phyloP scores from a whole-genome alignment of 2,888 invertebrate species.

The Heliconius aoede region DNA sequence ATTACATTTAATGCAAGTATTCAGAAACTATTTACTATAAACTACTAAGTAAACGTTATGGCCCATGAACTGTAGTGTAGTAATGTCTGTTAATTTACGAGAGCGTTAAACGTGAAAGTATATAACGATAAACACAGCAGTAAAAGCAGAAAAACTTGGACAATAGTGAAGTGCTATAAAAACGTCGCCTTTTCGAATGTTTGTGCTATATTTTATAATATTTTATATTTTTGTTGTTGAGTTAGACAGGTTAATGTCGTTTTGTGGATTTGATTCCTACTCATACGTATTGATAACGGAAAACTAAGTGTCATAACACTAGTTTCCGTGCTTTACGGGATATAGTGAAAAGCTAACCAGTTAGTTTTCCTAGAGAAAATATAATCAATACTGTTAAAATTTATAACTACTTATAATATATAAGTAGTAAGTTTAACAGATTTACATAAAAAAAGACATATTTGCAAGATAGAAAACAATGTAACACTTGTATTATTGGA shows the following conservation, averaged over 20 bases:
- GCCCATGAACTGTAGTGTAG: constrained; percentile 30
- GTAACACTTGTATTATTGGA: constrained; percentile 9
- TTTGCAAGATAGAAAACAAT: neutral
- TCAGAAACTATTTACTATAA: constrained; percentile 16
- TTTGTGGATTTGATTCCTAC: no score
- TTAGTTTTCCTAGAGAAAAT: no score
- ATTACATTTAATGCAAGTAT: constrained; percentile 7
- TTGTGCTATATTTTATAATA: neutral
- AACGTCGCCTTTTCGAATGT: neutral
- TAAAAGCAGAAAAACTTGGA: constrained; percentile 35
- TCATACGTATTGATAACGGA: neutral
- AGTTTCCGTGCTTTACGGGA: neutral
- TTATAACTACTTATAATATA: no score
- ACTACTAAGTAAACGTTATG: constrained; percentile 21
- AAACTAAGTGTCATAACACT: no score
- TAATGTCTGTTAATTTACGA: constrained; percentile 40
- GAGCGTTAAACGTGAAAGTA: constrained; percentile 39
- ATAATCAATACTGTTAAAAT: no score
- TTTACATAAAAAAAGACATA: neutral
- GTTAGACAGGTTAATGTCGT: no score
- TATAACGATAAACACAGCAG: constrained; percentile 39
- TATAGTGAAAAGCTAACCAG: neutral
- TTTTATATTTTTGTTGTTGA: no score
- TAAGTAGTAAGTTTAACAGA: no score
- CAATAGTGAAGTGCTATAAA: constrained; percentile 30